A percentile compares a stretch with the other conserved stretches of the same genome.
These are phyloP conservation scores for Trichonephila clavata DNA, from an alignment of 1,140 invertebrate genomes.

Conservation along the genomic window DNA sequence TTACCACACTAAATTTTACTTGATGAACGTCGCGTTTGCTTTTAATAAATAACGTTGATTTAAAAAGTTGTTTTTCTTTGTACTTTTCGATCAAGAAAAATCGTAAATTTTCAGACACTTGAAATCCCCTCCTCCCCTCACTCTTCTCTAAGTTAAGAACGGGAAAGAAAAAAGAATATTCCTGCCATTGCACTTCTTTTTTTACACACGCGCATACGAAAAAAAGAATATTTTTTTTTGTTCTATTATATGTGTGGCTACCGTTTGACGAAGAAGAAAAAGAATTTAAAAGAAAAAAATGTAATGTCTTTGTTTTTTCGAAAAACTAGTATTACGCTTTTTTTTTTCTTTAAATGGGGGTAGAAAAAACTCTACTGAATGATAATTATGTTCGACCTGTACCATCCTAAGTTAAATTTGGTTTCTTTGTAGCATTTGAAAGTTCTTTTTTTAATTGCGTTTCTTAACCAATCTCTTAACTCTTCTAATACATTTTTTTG, in stretches of 20 bases:
- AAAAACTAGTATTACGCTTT: constrained; percentile 18
- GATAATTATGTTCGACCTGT: constrained; percentile 69
- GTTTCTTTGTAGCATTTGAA: constrained; percentile 43
- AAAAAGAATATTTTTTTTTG: neutral
- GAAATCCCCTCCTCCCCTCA: neutral
- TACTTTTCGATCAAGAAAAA: constrained; percentile 1
- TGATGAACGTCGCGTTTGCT: neutral
- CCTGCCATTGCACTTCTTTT: neutral
- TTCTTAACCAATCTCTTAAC: constrained; percentile 53
- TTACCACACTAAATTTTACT: neutral
- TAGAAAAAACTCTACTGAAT: constrained; percentile 50
- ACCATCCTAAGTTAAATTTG: constrained; percentile 34
- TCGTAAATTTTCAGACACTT: neutral
- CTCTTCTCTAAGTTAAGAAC: neutral
- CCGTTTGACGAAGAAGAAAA: neutral
- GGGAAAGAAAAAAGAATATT: neutral
- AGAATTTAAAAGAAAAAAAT: neutral
- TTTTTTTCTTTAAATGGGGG: neutral
- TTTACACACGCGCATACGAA: neutral
- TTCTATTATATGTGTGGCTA: neutral
- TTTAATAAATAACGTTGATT: neutral
- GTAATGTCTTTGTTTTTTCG: neutral
- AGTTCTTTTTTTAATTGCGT: constrained; percentile 33
- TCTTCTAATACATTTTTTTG: constrained; percentile 12
- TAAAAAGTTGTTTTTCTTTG: neutral